Base-by-base conservation (phyloP, 2,797 vertebrate genomes). In the Argentina silus region DNA sequence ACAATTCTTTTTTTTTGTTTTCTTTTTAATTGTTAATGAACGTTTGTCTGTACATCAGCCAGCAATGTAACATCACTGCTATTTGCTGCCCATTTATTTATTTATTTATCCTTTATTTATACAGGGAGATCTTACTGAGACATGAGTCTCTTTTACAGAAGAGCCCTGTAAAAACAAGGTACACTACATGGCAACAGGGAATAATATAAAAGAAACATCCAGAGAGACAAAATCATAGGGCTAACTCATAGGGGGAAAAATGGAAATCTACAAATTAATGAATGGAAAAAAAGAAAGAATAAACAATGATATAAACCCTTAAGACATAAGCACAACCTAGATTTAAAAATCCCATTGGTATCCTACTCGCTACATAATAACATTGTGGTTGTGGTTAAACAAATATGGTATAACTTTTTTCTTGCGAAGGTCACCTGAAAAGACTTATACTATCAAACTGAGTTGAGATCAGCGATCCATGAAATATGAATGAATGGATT, bases 401-500 rank as follows among this genome's bases (percentile, higher is more conserved):
- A 51, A 6, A 51, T 6, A 15, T 12, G 11, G n/a, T n/a, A n/a
- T 12, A n/a, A 53, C 15, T n/a, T 17, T 53, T 53, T 6, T 53
- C 51, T 53, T n/a, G 27, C 27, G 60, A 67, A 50, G 64, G 45
- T 50, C 45, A 67, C 64, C 21, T 48, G 64, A 23, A 67, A 23
- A 50, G 47, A 3, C 64, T 12, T 21, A 23, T 8, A 21, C 6
- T 48, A 17, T 27, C 44, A 42, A 51, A 48, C 15, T 67, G n/a
- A 63, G 70, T 6, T 50, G n/a, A 60, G 42, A 50, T 17, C 45
- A n/a, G 42, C 44, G 19, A 57, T 67, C 21, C 21, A 14, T 47
- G 51, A 10, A 45, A 21, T 63, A 56, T 56, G 62, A 73, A 67
- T 51, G 47, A 60, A 67, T 67, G 14, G 64, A 67, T 36, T 47